Evolutionary conservation across 2,888 invertebrate species (phyloP).

Genomic region (Aplocera efformata): DNA sequence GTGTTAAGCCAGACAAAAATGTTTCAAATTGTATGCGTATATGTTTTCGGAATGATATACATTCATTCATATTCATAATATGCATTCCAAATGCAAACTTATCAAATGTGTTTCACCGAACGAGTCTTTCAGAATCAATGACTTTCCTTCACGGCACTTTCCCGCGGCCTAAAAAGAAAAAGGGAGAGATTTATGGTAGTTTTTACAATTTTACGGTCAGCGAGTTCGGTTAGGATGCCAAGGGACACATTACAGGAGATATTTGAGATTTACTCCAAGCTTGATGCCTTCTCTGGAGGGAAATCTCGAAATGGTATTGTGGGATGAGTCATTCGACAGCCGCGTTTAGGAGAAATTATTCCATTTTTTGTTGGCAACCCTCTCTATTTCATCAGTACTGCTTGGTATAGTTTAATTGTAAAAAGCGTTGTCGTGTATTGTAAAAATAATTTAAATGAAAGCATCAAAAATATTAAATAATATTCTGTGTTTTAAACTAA

Average conservation of each 20-base stretch:
- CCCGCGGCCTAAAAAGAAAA: constrained; percentile 40
- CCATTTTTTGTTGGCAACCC: constrained; percentile 29
- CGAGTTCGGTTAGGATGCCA: constrained; percentile 62
- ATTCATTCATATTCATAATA: no score
- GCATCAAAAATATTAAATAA: no score
- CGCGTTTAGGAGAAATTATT: constrained; percentile 37
- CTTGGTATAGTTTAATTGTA: constrained; percentile 12
- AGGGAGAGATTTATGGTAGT: constrained; percentile 72
- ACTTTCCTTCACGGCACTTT: constrained; percentile 25
- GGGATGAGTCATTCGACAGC: constrained; percentile 51
- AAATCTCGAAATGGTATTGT: constrained; percentile 67
- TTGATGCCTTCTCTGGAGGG: constrained; percentile 71
- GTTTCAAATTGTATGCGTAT: no score
- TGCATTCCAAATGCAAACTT: constrained; percentile 3
- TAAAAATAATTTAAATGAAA: no score
- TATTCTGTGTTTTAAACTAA: no score
- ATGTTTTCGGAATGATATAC: no score
- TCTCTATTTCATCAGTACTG: constrained; percentile 20
- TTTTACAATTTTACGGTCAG: constrained; percentile 79
- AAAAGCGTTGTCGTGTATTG: no score
- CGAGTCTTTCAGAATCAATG: constrained; percentile 24
- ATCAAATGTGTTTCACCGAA: constrained; percentile 7
- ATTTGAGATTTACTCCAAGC: constrained; percentile 75
- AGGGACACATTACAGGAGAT: constrained; percentile 72
- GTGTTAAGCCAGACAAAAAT: no score